Percentiles rank a stretch among this genome's conserved stretches.
phyloP scores from a whole-genome alignment of 2,797 vertebrate species.

The Tympanoctomys barrerae region DNA sequence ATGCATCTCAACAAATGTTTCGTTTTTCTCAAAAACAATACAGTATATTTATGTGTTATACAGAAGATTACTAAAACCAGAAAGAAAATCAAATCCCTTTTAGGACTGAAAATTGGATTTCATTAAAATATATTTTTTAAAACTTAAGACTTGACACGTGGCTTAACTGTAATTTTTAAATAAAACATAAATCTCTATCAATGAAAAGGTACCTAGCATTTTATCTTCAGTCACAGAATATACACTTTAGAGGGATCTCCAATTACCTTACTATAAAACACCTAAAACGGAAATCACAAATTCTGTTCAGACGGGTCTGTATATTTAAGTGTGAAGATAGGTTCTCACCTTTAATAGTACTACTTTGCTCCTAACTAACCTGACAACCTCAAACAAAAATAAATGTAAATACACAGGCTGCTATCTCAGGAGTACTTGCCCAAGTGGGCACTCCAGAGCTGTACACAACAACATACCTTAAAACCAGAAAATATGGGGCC shows the following conservation, averaged over 20 bases:
- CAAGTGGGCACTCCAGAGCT: neutral
- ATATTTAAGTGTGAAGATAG: neutral
- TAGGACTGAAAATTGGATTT: neutral
- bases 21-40: conserved; percentile 45
- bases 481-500: neutral
- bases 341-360: neutral
- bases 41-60: neutral
- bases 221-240: neutral
- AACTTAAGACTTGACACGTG: neutral
- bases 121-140: conserved; percentile 7
- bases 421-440: neutral
- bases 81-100: conserved; percentile 59
- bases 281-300: neutral
- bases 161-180: conserved; percentile 11
- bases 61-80: neutral
- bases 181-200: neutral
- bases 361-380: neutral
- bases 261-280: neutral
- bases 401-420: neutral
- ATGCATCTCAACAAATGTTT: neutral
- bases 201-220: neutral
- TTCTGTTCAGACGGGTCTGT: neutral
- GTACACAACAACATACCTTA: neutral
- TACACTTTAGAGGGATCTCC: neutral
- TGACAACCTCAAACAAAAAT: neutral